Evolutionary conservation across 2,113 vertebrate genomes (phyloP), one percentile per base, ranked within the genome.

Genomic region (Brachionichthys hirsutus): DNA sequence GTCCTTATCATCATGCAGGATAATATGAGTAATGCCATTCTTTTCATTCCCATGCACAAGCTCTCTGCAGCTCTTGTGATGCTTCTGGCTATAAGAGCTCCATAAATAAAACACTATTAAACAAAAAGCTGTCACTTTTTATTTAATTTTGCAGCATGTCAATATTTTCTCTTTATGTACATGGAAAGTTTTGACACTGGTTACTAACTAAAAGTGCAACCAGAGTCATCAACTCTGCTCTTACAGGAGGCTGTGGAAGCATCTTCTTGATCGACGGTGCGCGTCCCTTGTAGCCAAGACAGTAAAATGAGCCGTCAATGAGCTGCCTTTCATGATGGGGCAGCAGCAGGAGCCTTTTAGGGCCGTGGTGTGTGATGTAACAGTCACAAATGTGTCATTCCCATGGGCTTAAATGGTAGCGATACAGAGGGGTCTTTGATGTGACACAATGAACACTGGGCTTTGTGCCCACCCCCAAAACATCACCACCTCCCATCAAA

Each of bases 401-500:
- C 78, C 80, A 73, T 55, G 66, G 71, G 75, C 77, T 85, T 63
- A 68, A 71, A 85, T 69, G 54, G 58, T 53, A 67, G 73, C 12
- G 72, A 79, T 79, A 82, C 82, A 84, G 75, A 81, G 67, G 61
- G 72, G 62, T 54, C 82, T 87, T 89, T 89, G 88, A 86, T 80
- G 79, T 82, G 74, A 68, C 70, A 80, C 79, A 84, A 84, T 87
- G 85, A 87, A 89, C 82, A 84, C 75, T 82, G 70, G 74, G 67
- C 69, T 83, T 84, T 87, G 82, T 84, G 70, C 67, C 17, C 24
- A 59, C 42, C 76, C 62, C 65, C 40, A 66, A 78, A 83, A 65
- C 57, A 45, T 42, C 6, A 36, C 51, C 52, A 50, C 34, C 7
- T 48, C 34, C 18, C 24, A 15, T 35, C 14, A 6, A 36, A 59